phyloP scores from a whole-genome alignment of 2,113 vertebrate genomes.

The Cephalopholis sonnerati region DNA sequence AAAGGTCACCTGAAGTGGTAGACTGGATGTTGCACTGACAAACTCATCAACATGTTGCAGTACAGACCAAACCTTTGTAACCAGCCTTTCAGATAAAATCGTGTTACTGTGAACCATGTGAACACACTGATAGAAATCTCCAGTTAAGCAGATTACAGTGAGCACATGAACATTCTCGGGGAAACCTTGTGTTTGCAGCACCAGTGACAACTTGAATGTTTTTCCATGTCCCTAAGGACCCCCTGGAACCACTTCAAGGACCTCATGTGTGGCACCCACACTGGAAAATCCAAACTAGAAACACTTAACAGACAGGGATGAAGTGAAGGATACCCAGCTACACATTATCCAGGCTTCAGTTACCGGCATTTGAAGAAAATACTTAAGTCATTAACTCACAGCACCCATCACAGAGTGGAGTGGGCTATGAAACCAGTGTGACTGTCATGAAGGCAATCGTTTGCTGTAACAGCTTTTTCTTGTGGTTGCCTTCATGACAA shows the following conservation, averaged over 20 bases:
- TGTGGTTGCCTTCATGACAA: not conserved
- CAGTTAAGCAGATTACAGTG: not conserved
- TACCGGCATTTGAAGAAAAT: not conserved
- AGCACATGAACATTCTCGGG: not conserved
- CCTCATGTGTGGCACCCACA: not conserved
- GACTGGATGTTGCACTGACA: not conserved
- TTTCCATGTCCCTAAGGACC: not conserved
- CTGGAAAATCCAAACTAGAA: not conserved
- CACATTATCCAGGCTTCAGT: not conserved
- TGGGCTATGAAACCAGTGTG: not conserved
- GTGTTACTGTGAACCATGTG: not conserved
- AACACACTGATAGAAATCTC: not conserved
- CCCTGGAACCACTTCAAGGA: not conserved
- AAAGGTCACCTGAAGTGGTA: constrained; percentile 1
- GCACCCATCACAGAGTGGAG: not conserved
- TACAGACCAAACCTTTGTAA: not conserved
- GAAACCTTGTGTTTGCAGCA: not conserved
- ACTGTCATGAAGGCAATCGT: not conserved
- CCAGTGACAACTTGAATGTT: not conserved
- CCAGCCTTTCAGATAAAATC: not conserved
- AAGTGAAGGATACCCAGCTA: not conserved
- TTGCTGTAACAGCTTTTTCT: not conserved
- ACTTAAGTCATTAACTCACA: not conserved
- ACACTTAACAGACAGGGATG: not conserved
- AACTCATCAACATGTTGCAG: not conserved